Percentiles rank a stretch among this genome's conserved stretches.
These are phyloP conservation scores for Stichopus horrens DNA, from an alignment of 53 echinoderm and acorn worm genomes.

Conservation along the genomic window DNA sequence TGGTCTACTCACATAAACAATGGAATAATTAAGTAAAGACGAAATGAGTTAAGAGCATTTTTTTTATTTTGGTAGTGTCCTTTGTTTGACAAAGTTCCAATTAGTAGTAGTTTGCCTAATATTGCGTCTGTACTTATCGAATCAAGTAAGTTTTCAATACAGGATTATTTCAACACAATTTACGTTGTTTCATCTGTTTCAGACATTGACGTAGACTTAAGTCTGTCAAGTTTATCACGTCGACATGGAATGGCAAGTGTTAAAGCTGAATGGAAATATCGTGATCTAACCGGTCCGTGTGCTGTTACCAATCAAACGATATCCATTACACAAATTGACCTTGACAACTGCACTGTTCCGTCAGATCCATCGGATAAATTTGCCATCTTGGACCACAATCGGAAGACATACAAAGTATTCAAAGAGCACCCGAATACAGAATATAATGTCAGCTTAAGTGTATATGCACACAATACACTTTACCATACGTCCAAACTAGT, in stretches of 20 bases:
- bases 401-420: not conserved
- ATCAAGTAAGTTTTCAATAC: too few species aligned
- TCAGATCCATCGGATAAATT: not conserved
- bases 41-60: too few species aligned
- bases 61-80: too few species aligned
- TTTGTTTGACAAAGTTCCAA: too few species aligned
- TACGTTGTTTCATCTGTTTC: not conserved
- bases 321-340: not conserved
- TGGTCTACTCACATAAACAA: too few species aligned
- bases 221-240: not conserved
- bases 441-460: not conserved
- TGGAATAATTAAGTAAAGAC: too few species aligned
- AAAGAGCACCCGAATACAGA: not conserved
- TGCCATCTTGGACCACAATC: too few species aligned
- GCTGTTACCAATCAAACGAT: not conserved
- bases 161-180: too few species aligned
- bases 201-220: not conserved
- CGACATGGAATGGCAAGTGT: not conserved
- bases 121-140: too few species aligned
- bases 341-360: not conserved
- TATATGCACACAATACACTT: not conserved
- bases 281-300: not conserved
- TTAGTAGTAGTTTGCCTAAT: too few species aligned
- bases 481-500: not conserved
- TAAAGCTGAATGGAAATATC: not conserved